These are phyloP conservation scores for Phthorimaea operculella DNA, from an alignment of 1,140 invertebrate species.

Conservation along the genomic window DNA sequence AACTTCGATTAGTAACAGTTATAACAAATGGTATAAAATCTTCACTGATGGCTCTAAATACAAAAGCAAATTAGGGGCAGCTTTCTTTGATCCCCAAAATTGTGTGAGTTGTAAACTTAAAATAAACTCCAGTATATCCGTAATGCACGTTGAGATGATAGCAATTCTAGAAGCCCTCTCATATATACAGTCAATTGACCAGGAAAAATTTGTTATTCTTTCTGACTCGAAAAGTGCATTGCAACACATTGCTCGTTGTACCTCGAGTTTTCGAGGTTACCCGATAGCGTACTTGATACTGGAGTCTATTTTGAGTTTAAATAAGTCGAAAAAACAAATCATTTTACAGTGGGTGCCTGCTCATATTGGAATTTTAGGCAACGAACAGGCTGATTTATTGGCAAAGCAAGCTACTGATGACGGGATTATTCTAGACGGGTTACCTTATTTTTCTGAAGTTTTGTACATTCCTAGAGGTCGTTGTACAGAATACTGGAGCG, in stretches of 20 bases:
- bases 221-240: constrained; percentile 1
- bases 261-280: constrained; percentile 2
- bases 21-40: not conserved
- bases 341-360: constrained; percentile 9
- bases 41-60: constrained; percentile 7
- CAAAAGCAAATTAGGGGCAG: not conserved
- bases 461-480: not conserved
- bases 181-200: not conserved
- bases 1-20: not conserved
- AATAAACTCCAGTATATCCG: constrained; percentile 2
- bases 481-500: constrained; percentile 1
- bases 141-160: constrained; percentile 5
- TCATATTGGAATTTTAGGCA: constrained; percentile 3
- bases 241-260: constrained; percentile 5
- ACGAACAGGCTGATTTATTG: constrained; percentile 3
- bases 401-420: constrained; percentile 4
- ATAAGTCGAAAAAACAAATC: not conserved
- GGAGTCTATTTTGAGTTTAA: not conserved
- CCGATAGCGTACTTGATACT: constrained; percentile 4
- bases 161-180: constrained; percentile 6
- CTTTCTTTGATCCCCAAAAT: constrained; percentile 4
- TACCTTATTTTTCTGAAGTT: constrained; percentile 2
- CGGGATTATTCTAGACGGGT: not conserved
- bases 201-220: not conserved
- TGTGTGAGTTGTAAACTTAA: not conserved